These are phyloP conservation scores for Yponomeuta malinellus DNA, from an alignment of 2,888 invertebrate genomes.

Conservation along the genomic window DNA sequence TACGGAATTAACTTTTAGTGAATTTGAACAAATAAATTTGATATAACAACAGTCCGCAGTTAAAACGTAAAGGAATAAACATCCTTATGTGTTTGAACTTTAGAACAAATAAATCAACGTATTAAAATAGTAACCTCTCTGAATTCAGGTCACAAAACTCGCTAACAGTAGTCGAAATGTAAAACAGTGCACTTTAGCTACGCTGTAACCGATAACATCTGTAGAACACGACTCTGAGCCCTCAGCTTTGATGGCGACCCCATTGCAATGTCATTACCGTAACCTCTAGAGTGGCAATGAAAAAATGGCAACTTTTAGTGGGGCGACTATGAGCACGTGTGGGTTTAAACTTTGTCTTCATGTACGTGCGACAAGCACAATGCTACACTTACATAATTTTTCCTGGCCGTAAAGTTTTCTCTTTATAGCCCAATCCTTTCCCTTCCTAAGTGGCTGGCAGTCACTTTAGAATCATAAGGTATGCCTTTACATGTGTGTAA, in stretches of 20 bases:
- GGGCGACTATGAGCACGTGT: neutral
- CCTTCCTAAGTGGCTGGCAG: too few species aligned
- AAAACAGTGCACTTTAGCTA: slow-evolving; percentile 32
- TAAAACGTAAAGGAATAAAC: too few species aligned
- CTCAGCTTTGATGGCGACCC: slow-evolving; percentile 38
- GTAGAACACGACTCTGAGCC: slow-evolving; percentile 45
- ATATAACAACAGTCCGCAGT: too few species aligned
- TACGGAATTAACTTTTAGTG: too few species aligned
- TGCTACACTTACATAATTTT: too few species aligned
- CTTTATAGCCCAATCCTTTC: too few species aligned
- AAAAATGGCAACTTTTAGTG: slow-evolving; percentile 56
- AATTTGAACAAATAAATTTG: too few species aligned
- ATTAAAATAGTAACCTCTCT: neutral
- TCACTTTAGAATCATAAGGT: too few species aligned
- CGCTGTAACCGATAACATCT: slow-evolving; percentile 45
- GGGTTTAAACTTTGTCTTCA: too few species aligned
- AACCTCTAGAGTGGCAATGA: slow-evolving; percentile 64
- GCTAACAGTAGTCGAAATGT: slow-evolving; percentile 23
- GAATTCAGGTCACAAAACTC: neutral
- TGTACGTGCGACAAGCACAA: too few species aligned
- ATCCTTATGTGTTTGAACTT: neutral
- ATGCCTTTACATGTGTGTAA: too few species aligned
- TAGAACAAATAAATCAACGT: neutral
- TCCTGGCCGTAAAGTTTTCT: too few species aligned
- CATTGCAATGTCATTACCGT: slow-evolving; percentile 60